Evolutionary conservation across 1,140 invertebrate species (phyloP).

Genomic region (Caenorhabditis inopinata): DNA sequence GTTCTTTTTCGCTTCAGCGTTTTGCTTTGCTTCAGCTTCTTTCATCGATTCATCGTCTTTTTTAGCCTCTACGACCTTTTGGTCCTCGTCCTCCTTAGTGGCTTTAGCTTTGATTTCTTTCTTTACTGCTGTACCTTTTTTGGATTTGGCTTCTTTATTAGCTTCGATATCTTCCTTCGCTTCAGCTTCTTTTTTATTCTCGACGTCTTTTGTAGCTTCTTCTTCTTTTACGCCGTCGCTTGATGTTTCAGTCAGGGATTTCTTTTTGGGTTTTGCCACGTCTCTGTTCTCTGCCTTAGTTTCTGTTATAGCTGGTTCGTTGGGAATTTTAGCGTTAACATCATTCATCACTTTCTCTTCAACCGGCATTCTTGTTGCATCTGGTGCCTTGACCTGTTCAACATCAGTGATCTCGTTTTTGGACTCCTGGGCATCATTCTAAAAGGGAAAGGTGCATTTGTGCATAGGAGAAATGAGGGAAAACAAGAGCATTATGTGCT

Average conservation of each 20-base stretch:
- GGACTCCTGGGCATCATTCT: neutral
- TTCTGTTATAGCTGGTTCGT: neutral
- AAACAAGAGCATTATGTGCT: neutral
- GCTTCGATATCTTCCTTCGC: neutral
- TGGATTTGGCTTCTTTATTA: constrained; percentile 14
- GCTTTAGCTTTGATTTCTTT: constrained; percentile 3
- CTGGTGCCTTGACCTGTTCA: neutral
- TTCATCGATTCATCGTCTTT: too few relatives aligned
- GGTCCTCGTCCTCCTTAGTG: constrained; percentile 15
- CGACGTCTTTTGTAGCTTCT: neutral
- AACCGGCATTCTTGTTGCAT: neutral
- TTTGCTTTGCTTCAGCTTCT: neutral
- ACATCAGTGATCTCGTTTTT: neutral
- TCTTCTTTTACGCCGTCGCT: constrained; percentile 2
- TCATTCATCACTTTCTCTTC: constrained; percentile 30
- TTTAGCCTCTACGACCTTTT: constrained; percentile 22
- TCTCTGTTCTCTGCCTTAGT: constrained; percentile 1
- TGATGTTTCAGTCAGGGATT: neutral
- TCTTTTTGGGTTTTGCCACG: neutral
- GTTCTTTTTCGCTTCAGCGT: constrained; percentile 1
- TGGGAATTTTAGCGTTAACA: constrained; percentile 9
- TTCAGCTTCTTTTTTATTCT: neutral
- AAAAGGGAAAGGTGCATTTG: constrained; percentile 26
- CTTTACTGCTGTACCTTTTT: too few relatives aligned
- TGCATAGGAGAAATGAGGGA: neutral